Conservation (phyloP, 2,797 vertebrate species). For the Distichodus sexfasciatus region DNA sequence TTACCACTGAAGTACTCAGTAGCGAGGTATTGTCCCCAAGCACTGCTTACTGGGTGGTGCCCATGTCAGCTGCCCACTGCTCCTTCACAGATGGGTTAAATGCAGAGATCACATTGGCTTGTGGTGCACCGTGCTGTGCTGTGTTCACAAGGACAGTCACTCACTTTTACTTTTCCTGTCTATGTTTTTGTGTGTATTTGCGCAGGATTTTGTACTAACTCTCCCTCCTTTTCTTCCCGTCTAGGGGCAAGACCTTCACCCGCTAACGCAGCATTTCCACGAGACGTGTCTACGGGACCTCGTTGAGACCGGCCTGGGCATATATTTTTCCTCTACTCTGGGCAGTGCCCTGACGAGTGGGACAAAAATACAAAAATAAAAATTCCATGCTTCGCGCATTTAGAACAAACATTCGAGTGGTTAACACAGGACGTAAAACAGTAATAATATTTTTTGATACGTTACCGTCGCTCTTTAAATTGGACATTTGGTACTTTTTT, state of each 20-base stretch:
- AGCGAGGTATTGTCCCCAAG: too few species aligned
- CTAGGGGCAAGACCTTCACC: constrained; percentile 91
- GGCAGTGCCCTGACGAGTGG: constrained; percentile 51
- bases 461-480: constrained; percentile 71
- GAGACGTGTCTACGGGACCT: constrained; percentile 52
- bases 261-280: constrained; percentile 66
- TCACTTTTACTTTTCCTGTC: too few species aligned
- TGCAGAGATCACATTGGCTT: too few species aligned
- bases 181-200: too few species aligned
- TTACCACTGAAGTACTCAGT: too few species aligned
- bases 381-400: constrained; percentile 76
- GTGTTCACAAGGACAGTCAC: too few species aligned
- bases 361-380: constrained; percentile 61
- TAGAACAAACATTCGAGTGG: constrained; percentile 75
- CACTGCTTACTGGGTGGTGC: too few species aligned
- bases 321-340: constrained; percentile 34
- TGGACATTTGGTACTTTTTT: constrained; percentile 73
- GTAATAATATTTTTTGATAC: constrained; percentile 72
- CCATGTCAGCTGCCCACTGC: too few species aligned
- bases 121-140: too few species aligned
- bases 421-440: constrained; percentile 60
- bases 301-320: constrained; percentile 40
- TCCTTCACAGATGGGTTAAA: too few species aligned
- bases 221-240: constrained; percentile 46
- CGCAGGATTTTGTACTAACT: not conserved